A percentile compares a stretch with the other conserved stretches of the same genome.
Evolutionary conservation across 2,888 invertebrate species (phyloP).

Genomic region (Polydesmus complanatus): DNA sequence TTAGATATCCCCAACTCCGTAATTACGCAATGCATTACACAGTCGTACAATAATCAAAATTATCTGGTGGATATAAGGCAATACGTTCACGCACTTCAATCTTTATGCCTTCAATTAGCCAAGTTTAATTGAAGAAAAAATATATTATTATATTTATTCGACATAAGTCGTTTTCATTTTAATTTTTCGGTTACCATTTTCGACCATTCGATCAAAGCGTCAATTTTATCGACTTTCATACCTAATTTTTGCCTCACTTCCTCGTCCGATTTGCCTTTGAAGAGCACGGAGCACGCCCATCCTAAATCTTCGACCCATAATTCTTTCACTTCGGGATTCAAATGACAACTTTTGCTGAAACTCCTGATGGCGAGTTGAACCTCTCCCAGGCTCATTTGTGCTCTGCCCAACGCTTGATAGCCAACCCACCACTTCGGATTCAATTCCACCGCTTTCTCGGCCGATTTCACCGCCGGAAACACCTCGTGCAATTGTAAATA

Average conservation of each 20-base stretch:
- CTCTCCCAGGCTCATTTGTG: slow-evolving; percentile 33
- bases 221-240: not conserved
- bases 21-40: not conserved
- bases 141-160: not conserved
- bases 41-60: not conserved
- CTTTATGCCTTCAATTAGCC: not conserved
- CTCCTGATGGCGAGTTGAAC: slow-evolving; percentile 28
- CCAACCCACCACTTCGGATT: slow-evolving; percentile 33
- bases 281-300: slow-evolving; percentile 14
- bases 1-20: not conserved
- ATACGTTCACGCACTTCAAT: not conserved
- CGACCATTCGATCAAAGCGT: not conserved
- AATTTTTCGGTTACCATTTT: not conserved
- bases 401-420: slow-evolving; percentile 33
- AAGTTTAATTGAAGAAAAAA: not conserved
- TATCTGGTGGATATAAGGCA: not conserved
- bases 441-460: slow-evolving; percentile 28
- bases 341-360: slow-evolving; percentile 30
- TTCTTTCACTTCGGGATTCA: slow-evolving; percentile 29
- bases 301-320: slow-evolving; percentile 31
- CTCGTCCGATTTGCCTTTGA: not conserved
- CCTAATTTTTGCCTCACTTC: too few relatives aligned
- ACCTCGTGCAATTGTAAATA: slow-evolving; percentile 22
- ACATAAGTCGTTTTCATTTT: too few relatives aligned
- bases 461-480: slow-evolving; percentile 25